Conservation (phyloP, 1,140 invertebrate species). For the Pseudomyrmex dendroicus region DNA sequence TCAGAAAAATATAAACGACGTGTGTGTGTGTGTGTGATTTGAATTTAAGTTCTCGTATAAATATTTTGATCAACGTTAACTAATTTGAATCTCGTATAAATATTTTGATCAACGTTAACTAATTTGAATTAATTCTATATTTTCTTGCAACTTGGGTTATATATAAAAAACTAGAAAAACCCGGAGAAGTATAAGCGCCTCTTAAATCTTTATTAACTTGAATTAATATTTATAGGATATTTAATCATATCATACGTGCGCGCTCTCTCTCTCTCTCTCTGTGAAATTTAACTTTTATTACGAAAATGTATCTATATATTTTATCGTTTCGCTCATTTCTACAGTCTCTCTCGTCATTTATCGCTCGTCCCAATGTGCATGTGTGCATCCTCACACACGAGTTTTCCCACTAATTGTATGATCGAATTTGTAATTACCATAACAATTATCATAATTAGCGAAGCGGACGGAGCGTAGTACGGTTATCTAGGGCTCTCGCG, state of each 20-base stretch:
- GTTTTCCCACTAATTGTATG: constrained; percentile 50
- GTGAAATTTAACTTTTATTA: not conserved
- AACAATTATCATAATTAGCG: constrained; percentile 61
- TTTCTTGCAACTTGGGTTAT: not conserved
- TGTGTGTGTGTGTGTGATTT: not conserved
- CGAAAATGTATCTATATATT: not conserved
- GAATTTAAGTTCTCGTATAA: not conserved
- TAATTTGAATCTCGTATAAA: not conserved
- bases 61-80: not conserved
- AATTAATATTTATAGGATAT: constrained; percentile 1
- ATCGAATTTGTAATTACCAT: constrained; percentile 60
- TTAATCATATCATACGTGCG: not conserved
- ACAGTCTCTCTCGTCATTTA: not conserved
- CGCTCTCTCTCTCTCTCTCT: too few species aligned
- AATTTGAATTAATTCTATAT: not conserved
- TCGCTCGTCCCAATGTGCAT: not conserved
- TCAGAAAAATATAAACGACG: not conserved
- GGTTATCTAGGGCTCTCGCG: constrained; percentile 51
- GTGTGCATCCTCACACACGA: not conserved
- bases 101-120: not conserved
- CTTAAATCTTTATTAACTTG: not conserved
- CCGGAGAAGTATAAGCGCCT: not conserved
- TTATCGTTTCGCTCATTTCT: not conserved
- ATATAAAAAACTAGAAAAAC: too few species aligned
- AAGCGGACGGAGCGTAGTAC: constrained; percentile 24